Percentiles rank a stretch among this genome's conserved stretches.
Evolutionary conservation across 2,797 vertebrate genomes (phyloP).

Genomic region (Gouania willdenowi): DNA sequence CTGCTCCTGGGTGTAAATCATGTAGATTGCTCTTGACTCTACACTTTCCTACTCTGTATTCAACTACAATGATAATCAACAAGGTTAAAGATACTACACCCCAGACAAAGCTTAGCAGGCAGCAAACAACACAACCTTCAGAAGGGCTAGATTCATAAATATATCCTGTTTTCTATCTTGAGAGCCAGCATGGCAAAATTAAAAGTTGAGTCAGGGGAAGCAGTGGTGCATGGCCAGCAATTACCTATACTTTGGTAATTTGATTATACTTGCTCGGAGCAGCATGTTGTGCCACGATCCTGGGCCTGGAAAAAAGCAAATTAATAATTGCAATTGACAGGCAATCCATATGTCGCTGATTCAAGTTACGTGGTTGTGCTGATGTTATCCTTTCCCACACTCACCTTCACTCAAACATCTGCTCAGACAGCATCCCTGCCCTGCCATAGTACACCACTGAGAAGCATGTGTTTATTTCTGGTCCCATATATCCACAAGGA

Average conservation of each 20-base stretch:
- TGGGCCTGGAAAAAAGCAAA: conserved; percentile 56
- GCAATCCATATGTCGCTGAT: conserved; percentile 56
- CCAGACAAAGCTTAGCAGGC: conserved; percentile 20
- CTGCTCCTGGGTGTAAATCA: too few relatives aligned
- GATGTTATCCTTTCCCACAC: conserved; percentile 9
- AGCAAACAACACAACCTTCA: conserved; percentile 25
- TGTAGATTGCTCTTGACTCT: too few relatives aligned
- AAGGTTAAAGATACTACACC: conserved; percentile 13
- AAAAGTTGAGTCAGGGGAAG: conserved; percentile 45
- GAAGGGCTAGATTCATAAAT: conserved; percentile 43
- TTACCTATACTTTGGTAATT: conserved; percentile 68
- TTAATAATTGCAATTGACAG: conserved; percentile 69
- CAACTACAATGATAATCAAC: conserved; percentile 21
- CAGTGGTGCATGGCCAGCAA: conserved; percentile 48
- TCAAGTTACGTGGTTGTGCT: conserved; percentile 22
- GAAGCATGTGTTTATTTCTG: conserved; percentile 11
- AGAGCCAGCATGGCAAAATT: conserved; percentile 43
- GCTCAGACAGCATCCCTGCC: conserved; percentile 16
- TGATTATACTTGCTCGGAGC: conserved; percentile 58
- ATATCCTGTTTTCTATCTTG: conserved; percentile 17
- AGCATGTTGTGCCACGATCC: conserved; percentile 46
- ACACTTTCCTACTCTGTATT: too few relatives aligned
- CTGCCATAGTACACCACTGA: conserved; percentile 12
- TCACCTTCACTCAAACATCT: conserved; percentile 22
- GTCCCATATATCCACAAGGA: not conserved